Conservation (phyloP, 2,888 invertebrate species). For the Amiota minor region DNA sequence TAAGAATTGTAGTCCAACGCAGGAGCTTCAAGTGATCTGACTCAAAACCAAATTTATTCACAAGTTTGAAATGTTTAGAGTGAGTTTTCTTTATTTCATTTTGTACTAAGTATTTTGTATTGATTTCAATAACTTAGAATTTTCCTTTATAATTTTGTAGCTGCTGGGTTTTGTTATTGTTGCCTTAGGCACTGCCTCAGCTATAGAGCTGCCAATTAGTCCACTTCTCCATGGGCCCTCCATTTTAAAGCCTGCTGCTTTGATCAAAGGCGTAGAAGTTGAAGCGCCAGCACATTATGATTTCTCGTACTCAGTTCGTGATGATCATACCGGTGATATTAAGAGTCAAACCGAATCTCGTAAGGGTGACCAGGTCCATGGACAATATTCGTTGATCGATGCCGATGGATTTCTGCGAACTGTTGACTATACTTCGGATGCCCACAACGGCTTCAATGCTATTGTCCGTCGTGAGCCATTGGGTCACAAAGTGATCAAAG, state of each 20-base stretch:
- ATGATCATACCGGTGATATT: slow-evolving; percentile 75
- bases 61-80: slow-evolving; percentile 47
- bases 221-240: slow-evolving; percentile 57
- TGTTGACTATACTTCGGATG: slow-evolving; percentile 76
- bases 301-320: slow-evolving; percentile 74
- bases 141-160: slow-evolving; percentile 45
- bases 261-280: slow-evolving; percentile 67
- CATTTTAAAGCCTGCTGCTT: slow-evolving; percentile 57
- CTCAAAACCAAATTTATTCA: slow-evolving; percentile 25
- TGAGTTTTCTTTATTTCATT: slow-evolving; percentile 36
- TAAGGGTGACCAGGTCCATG: slow-evolving; percentile 75
- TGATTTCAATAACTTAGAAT: neutral
- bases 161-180: slow-evolving; percentile 62
- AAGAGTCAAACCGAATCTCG: slow-evolving; percentile 76
- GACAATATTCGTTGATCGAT: slow-evolving; percentile 75
- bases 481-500: slow-evolving; percentile 70
- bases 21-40: slow-evolving; percentile 67
- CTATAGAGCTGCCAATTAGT: slow-evolving; percentile 61
- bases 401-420: slow-evolving; percentile 75
- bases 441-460: slow-evolving; percentile 76
- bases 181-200: slow-evolving; percentile 61
- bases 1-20: slow-evolving; percentile 70
- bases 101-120: neutral
- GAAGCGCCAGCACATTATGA: slow-evolving; percentile 75
- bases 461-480: slow-evolving; percentile 75